These are phyloP conservation scores for Austrofundulus limnaeus DNA, from an alignment of 2,113 vertebrate species.

Conservation along the genomic window DNA sequence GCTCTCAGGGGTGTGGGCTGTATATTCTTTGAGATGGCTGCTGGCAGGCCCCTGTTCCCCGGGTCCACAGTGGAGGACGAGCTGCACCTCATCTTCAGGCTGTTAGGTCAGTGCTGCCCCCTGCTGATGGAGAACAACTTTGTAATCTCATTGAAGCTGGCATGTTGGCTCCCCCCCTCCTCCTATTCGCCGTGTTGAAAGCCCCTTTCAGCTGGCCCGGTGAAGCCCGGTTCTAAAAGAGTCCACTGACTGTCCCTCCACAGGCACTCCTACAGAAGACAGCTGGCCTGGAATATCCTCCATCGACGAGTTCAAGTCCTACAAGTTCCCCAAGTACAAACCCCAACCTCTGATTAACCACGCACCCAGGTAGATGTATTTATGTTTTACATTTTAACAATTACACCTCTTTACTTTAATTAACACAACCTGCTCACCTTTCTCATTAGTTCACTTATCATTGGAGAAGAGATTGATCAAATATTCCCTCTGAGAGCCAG, in stretches of 20 bases:
- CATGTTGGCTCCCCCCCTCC: conserved; percentile 42
- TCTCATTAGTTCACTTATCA: conserved; percentile 50
- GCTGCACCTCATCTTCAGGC: conserved; percentile 94
- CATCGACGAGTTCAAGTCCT: conserved; percentile 93
- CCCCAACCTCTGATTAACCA: conserved; percentile 91
- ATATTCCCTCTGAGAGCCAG: conserved; percentile 45
- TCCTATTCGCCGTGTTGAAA: conserved; percentile 31
- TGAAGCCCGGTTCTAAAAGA: conserved; percentile 28
- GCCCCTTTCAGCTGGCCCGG: conserved; percentile 47
- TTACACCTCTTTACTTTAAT: background rate
- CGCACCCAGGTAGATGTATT: conserved; percentile 85
- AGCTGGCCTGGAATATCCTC: conserved; percentile 91
- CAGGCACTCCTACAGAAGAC: conserved; percentile 93
- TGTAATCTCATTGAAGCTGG: conserved; percentile 56
- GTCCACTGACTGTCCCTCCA: conserved; percentile 47
- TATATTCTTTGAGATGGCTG: conserved; percentile 98
- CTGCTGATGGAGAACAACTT: conserved; percentile 54
- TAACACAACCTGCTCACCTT: conserved; percentile 2
- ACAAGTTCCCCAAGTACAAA: conserved; percentile 94
- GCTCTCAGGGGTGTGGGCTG: conserved; percentile 90
- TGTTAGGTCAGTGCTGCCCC: conserved; percentile 85
- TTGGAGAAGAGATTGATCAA: conserved; percentile 51
- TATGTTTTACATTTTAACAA: conserved; percentile 2
- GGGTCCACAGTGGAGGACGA: conserved; percentile 96
- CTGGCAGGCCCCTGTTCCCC: conserved; percentile 94